These are phyloP conservation scores for Psilopsiagon aymara DNA, from an alignment of 2,113 vertebrate genomes.

Conservation along the genomic window DNA sequence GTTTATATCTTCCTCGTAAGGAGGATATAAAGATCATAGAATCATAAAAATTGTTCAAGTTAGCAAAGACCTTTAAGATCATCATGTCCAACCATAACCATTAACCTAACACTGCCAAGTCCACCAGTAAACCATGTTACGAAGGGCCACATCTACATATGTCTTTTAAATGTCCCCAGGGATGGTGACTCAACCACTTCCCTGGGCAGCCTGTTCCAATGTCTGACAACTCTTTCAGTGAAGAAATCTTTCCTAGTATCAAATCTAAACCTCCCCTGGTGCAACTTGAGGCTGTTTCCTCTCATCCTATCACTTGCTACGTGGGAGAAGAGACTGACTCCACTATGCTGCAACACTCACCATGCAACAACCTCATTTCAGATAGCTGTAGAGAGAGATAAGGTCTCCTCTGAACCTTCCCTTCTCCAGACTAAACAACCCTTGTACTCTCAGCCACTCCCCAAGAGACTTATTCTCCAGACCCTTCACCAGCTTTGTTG, in stretches of 20 bases:
- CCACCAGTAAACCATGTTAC: background rate
- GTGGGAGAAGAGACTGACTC: background rate
- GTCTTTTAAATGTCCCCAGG: background rate
- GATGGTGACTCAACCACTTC: background rate
- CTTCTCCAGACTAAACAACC: background rate
- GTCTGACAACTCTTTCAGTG: background rate
- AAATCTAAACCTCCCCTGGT: background rate
- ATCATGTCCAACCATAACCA: background rate
- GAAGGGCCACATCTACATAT: background rate
- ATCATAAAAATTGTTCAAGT: background rate
- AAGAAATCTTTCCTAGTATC: background rate
- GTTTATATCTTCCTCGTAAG: background rate
- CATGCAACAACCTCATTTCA: background rate
- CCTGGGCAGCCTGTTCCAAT: background rate
- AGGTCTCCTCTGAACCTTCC: background rate
- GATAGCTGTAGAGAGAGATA: background rate
- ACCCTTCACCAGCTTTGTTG: background rate
- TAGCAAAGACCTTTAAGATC: background rate
- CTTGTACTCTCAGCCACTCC: background rate
- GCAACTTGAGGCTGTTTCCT: background rate
- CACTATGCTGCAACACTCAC: background rate
- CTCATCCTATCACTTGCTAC: background rate
- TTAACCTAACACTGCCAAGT: background rate
- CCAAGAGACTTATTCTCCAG: background rate
- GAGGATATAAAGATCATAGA: background rate